Evolutionary conservation across 2,888 invertebrate species (phyloP), one percentile per base, ranked within the genome.

Genomic region (Arctia plantaginis): DNA sequence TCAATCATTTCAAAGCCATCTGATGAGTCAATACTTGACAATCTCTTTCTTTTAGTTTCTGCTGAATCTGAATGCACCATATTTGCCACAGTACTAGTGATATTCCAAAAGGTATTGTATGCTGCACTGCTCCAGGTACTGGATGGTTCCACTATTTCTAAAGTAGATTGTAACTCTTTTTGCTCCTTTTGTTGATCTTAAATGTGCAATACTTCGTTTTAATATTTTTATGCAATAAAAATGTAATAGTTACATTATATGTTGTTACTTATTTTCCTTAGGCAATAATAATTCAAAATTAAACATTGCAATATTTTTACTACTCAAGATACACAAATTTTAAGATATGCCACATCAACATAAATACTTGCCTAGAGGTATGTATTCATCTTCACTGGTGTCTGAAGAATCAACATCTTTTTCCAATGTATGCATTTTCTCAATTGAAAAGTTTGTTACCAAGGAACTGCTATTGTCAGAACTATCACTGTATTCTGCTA

Each of bases 1-100:
- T 95, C 94, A 83, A 95, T 91, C 68, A 95, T 94, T 91, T 95
- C 95, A 89, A 95, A 95, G n/a, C 94, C 95, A 89, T 95, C 95
- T 69, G 95, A 93, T 59, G 94, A 95, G 83, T 94, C 94, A 72
- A 86, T 87, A 87, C 95, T 95, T 65, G 93, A 90, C 39, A 93
- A 83, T 78, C 93, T 87, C 81, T 91, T 90, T 74, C 92, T 90
- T 87, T 90, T 92, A 67, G 81, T 90, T 30, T 88, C 88, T 71
- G 87, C 88, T 75, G 89, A 84, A 77, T 90, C 83, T 66, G 89
- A 84, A 75, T 92, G 91, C 73, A 95, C 88, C 82, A 94, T 92
- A 77, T 92, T 93, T 35, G 92, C 83, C 62, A 95, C 90, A 80
- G 92, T 91, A 72, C 92, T 93, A 71, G 93, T 90, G 20, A 95